Percentiles rank a stretch among this genome's conserved stretches.
phyloP scores from a whole-genome alignment of 2,797 vertebrate genomes.

The Chloroceryle inda region DNA sequence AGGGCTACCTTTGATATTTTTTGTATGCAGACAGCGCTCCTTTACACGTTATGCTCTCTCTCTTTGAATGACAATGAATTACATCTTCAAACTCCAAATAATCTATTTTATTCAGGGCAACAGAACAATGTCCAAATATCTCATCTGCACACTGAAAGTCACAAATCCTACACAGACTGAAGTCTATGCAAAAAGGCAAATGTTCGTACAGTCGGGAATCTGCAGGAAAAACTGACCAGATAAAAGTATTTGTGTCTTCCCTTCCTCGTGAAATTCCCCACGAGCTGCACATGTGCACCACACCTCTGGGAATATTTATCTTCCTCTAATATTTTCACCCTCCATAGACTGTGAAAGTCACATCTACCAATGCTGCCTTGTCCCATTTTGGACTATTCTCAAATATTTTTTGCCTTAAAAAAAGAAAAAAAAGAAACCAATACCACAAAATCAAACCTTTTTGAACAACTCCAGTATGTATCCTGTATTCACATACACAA shows the following conservation, averaged over 20 bases:
- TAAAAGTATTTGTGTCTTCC: neutral
- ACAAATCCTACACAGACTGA: neutral
- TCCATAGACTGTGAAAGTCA: neutral
- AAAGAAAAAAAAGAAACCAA: no score
- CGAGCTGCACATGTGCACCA: neutral
- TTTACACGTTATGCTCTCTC: neutral
- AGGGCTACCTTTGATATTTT: fast-evolving
- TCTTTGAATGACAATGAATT: neutral
- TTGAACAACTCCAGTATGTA: neutral
- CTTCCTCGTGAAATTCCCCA: neutral
- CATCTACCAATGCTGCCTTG: neutral
- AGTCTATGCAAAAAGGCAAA: neutral
- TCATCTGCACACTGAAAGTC: neutral
- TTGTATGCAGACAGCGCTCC: neutral
- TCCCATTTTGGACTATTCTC: neutral
- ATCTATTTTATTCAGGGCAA: neutral
- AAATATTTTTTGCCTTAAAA: neutral
- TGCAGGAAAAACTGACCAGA: neutral
- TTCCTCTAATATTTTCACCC: neutral
- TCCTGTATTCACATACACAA: neutral
- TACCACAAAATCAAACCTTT: neutral
- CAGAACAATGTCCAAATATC: neutral
- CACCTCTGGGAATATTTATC: neutral
- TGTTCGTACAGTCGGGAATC: neutral
- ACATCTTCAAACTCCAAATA: neutral